Conservation (phyloP, 2,797 vertebrate genomes). For the Brachymystax lenok region DNA sequence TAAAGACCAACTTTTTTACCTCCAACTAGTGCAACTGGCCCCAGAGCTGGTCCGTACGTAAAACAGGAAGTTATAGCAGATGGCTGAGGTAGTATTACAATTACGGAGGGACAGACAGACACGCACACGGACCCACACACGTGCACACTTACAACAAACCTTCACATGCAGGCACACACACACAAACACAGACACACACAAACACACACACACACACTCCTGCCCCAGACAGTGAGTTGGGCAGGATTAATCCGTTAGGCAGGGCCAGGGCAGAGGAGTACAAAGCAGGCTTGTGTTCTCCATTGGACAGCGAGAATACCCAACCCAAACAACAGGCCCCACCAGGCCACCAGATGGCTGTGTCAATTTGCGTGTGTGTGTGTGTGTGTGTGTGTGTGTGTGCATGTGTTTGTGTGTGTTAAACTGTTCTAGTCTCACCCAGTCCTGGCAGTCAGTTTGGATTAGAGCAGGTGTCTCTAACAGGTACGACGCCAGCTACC, state of each 20-base stretch:
- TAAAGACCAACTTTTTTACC: too few relatives aligned
- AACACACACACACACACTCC: background rate
- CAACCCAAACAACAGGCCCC: slow-evolving; percentile 23
- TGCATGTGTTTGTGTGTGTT: too few relatives aligned
- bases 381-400: slow-evolving; percentile 3
- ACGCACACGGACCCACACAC: background rate
- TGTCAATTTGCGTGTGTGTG: background rate
- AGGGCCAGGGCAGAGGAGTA: slow-evolving; percentile 1
- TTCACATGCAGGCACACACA: background rate
- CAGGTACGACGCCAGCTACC: too few relatives aligned
- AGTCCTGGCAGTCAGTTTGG: too few relatives aligned
- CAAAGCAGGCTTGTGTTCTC: slow-evolving; percentile 32
- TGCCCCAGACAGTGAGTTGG: background rate
- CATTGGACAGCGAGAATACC: slow-evolving; percentile 8
- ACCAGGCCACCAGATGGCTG: slow-evolving; percentile 17
- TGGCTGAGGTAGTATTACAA: background rate
- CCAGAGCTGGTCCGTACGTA: background rate
- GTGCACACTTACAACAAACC: background rate
- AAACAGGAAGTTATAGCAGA: slow-evolving; percentile 2
- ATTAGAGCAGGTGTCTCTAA: too few relatives aligned
- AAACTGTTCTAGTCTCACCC: too few relatives aligned
- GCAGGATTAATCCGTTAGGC: slow-evolving; percentile 3
- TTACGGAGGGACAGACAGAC: background rate
- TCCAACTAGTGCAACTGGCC: too few relatives aligned
- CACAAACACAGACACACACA: background rate